Base-by-base conservation (phyloP, 2,113 vertebrate species). In the Cephalopterus ornatus region DNA sequence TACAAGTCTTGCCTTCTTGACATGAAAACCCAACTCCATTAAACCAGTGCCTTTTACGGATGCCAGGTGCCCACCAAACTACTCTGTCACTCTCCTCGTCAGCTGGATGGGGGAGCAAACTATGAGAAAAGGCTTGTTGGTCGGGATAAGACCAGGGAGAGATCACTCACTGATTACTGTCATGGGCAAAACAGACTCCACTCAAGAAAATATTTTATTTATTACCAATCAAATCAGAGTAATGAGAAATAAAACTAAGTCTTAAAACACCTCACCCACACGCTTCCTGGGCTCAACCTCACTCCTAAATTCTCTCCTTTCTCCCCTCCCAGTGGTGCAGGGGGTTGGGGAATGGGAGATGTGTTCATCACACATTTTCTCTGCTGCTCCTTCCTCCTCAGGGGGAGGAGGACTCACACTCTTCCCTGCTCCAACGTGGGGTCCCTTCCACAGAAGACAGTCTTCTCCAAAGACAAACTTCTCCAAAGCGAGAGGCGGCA, bases 81-180 rank as follows among this genome's bases (percentile, higher is more conserved):
- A 12, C 27, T 55, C 42, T 35, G 1, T 70, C 66, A 63, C 49
- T 66, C 21, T 49, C 8, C 14, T 77, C 21, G 77, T 73, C 53
- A 62, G 46, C 19, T 78, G 52, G 11, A 61, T 12, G 24, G 58
- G 33, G 35, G 6, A 58, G 28, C 44, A n/a, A 79, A 52, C 14
- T 10, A 10, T 7, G 42, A 56, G 20, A 23, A 37, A 89, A 73
- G 6, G 27, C 6, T 68, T 0, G 0, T 67, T 16, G 8, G 14
- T 13, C 15, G 22, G 50, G 42, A 50, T 50, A 50, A 73, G 59
- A 22, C 44, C 22, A 89, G 27, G 32, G 59, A 66, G 44, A 44
- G 12, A 66, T 28, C 44, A 50, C 14, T 50, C 59, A 32, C n/a
- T 3, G 2, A 37, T 37, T 32, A 13, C 8, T 3, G 9, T 37